Evolutionary conservation across 2,797 vertebrate genomes (phyloP), one percentile per base, ranked within the genome.

Genomic region (Dromococcyx pavoninus): DNA sequence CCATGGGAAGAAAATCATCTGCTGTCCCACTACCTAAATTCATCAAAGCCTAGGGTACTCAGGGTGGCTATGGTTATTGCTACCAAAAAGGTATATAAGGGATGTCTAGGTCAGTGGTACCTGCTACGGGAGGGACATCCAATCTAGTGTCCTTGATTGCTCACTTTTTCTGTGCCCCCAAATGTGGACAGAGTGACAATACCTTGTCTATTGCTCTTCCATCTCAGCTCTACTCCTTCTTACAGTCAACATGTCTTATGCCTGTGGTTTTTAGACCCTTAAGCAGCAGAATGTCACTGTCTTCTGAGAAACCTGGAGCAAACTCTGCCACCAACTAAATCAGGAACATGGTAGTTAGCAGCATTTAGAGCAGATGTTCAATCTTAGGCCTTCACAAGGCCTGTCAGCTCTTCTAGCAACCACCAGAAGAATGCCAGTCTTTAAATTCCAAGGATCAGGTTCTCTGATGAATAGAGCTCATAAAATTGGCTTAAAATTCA

Each of bases 221-320:
- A 7, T 24, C 23, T 58, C 25, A 60, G 32, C 10, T 73, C 17
- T 35, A 56, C 2, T 2, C 6, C 5, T 84, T 60, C 25, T 44
- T 58, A 51, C 5, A 79, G 16, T 14, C 56, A 86, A 9, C 6
- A 23, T 35, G 6, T 39, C 5, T 0, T 66, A 43, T 0, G 2
- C 24, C 22, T 74, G 8, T 53, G 65, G 10, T 7, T 80, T 32
- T 53, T 44, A 61, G 23, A 11, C 30, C 28, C 44, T 79, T 43
- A 9, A 82, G 46, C 11, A 83, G 32, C 30, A 91, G 67, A 88
- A 80, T 17, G 7, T 37, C 28, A 22, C 33, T 53, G 7, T 44
- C 41, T 58, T 41, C 33, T 66, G 43, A 82, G 43, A 73, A 76
- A 11, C 4, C 16, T 9, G 4, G 27, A 62, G 11, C 8, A 94